Evolutionary conservation across 2,797 vertebrate genomes (phyloP).

Genomic region (Monodelphis domestica): DNA sequence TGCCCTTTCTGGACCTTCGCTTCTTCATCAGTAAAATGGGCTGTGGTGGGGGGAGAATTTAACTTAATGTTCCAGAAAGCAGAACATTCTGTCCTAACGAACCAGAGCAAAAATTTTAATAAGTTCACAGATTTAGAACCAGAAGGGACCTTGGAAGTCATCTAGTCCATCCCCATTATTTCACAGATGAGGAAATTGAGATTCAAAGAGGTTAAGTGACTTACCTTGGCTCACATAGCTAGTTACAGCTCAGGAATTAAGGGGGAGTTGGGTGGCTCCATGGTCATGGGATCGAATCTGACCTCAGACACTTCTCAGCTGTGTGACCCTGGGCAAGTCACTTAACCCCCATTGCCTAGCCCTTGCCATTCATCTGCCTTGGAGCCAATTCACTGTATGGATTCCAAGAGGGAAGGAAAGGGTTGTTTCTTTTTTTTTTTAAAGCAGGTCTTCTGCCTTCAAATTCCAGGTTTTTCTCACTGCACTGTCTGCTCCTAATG

Average conservation of each 20-base stretch:
- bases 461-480: not conserved
- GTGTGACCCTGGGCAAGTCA: too few species aligned
- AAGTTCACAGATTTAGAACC: not conserved
- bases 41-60: not conserved
- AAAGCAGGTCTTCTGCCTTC: not conserved
- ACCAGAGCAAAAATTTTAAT: not conserved
- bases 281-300: too few species aligned
- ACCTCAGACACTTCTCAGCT: too few species aligned
- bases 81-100: not conserved
- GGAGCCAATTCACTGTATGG: too few species aligned
- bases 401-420: too few species aligned
- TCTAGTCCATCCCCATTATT: not conserved
- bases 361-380: too few species aligned
- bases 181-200: too few species aligned
- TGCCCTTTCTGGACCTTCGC: not conserved
- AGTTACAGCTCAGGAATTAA: not conserved
- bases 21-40: not conserved
- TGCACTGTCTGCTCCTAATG: not conserved
- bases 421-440: too few species aligned
- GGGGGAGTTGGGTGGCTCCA: too few species aligned
- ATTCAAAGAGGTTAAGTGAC: not conserved
- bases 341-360: too few species aligned
- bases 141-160: not conserved
- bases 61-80: not conserved
- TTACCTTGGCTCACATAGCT: not conserved